Base-by-base conservation (phyloP, 2,113 vertebrate genomes). In the Chaetodon auriga region DNA sequence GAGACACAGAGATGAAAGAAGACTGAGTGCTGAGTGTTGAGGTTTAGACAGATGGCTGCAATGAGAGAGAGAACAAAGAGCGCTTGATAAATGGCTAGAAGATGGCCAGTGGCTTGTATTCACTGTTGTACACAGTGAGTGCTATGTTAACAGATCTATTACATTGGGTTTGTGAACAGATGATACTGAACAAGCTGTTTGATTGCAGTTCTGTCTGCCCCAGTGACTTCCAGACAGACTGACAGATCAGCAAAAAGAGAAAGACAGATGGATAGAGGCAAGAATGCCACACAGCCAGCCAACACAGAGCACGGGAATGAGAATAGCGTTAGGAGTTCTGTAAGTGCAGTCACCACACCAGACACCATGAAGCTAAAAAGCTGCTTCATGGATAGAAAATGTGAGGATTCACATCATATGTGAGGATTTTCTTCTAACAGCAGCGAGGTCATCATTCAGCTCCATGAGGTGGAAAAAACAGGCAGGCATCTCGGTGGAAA, bases 21-120 rank as follows among this genome's bases (percentile, higher is more conserved):
- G 53, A 55, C 21, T 57, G 53, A 57, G 65, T 48, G 68, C 48
- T 30, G 64, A 80, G 60, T 6, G 58, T 7, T 14, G 23, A 58
- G 75, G 25, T 25, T 75, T 75, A 90, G 80, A 81, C 84, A 82
- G 86, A 90, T 66, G 78, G 84, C 75, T 78, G 74, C 70, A 82
- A 79, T 68, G 19, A 53, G 36, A 58, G 41, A 65, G 7, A 62
- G 75, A 73, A 85, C 75, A 80, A 68, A 87, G 73, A 41, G 62
- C 1, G 12, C 9, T 60, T 35, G 53, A 75, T 60, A 51, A 71
- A 75, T 25, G 23, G 64, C n/a, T 38, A 45, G 46, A 70, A 41
- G 16, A 68, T 6, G 63, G n/a, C 43, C 58, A 36, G 25, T 58
- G 51, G 62, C 65, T 82, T 72, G 38, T 25, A 65, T 70, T 77